A percentile compares a stretch with the other conserved stretches of the same genome.
These are phyloP conservation scores for Mus spretus DNA, from an alignment of 2,797 vertebrate genomes.

Conservation along the genomic window DNA sequence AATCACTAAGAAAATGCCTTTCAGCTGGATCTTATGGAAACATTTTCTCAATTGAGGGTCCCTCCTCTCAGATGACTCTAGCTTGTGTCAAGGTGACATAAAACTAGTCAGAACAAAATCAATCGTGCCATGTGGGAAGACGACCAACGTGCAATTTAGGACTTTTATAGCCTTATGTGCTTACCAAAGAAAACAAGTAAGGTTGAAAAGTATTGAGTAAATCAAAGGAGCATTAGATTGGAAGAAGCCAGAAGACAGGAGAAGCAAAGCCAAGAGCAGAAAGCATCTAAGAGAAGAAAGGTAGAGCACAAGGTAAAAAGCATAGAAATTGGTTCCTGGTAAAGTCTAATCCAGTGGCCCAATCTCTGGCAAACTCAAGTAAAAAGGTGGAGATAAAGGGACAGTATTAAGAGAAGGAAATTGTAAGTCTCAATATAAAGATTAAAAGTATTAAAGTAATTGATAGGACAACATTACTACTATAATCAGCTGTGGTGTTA, in stretches of 20 bases:
- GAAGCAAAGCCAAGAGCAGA: constrained; percentile 5
- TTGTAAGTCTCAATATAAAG: background rate
- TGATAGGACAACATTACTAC: background rate
- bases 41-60: background rate
- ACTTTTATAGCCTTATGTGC: background rate
- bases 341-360: constrained; percentile 21
- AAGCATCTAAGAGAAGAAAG: constrained; percentile 54
- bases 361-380: constrained; percentile 1
- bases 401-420: background rate
- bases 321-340: constrained; percentile 23
- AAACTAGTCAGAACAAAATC: background rate
- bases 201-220: constrained; percentile 7
- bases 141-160: constrained; percentile 11
- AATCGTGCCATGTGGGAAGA: background rate
- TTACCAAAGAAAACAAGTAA: constrained; percentile 52
- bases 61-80: background rate
- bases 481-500: background rate
- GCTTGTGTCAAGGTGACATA: background rate
- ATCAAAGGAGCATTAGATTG: constrained; percentile 27
- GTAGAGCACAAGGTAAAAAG: background rate
- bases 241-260: background rate
- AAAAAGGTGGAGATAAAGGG: background rate
- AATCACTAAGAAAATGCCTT: background rate
- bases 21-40: background rate
- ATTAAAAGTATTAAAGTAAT: constrained; percentile 21